Conservation (phyloP, 2,888 invertebrate species). For the Agelastica alni region DNA sequence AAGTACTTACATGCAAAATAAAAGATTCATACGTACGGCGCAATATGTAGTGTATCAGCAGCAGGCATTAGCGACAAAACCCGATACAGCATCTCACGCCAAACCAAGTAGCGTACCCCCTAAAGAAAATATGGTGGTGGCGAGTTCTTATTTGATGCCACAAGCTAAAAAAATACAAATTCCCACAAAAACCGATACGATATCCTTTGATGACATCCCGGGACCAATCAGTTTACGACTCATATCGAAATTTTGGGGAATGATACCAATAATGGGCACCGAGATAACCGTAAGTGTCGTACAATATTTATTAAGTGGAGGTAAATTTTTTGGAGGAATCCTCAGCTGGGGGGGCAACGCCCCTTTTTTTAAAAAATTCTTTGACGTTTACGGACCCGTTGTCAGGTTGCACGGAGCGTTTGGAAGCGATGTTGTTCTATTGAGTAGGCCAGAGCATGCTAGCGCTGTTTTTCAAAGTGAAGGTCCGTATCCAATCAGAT, state of each 20-base stretch:
- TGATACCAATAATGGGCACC: constrained; percentile 66
- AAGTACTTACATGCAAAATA: too few relatives aligned
- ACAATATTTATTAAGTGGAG: constrained; percentile 60
- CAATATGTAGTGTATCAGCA: not conserved
- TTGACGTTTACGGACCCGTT: constrained; percentile 66
- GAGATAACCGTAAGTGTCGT: constrained; percentile 63
- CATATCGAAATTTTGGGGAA: constrained; percentile 63
- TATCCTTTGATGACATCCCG: constrained; percentile 67
- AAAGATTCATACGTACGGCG: not conserved
- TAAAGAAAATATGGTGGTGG: not conserved
- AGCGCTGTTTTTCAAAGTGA: constrained; percentile 66
- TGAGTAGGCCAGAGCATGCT: constrained; percentile 68
- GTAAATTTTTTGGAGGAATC: constrained; percentile 57
- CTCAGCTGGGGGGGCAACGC: constrained; percentile 58
- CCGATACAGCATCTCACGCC: not conserved
- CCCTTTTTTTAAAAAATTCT: constrained; percentile 56
- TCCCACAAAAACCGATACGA: constrained; percentile 9
- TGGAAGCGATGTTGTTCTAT: constrained; percentile 66
- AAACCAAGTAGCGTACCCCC: not conserved
- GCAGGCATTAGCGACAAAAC: not conserved
- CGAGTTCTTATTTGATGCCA: not conserved
- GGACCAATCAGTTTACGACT: constrained; percentile 65
- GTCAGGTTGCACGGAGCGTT: constrained; percentile 69
- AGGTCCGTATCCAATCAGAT: constrained; percentile 64
- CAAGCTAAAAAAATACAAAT: not conserved